phyloP scores from a whole-genome alignment of 2,888 invertebrate species.

The Noctua comes region DNA sequence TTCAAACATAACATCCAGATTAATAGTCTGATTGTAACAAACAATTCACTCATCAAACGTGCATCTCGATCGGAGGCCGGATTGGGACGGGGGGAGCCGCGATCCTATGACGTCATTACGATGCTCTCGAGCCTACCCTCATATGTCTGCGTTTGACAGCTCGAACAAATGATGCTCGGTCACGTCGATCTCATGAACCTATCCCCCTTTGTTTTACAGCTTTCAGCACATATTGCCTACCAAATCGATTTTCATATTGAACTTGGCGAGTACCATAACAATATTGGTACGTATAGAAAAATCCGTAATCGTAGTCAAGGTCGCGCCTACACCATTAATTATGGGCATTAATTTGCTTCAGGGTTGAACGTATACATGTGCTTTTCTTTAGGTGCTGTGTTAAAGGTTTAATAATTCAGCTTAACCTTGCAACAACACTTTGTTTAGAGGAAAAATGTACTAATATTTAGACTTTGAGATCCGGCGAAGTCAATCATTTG shows the following conservation, averaged over 20 bases:
- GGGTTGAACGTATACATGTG: constrained; percentile 49
- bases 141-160: constrained; percentile 73
- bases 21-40: constrained; percentile 53
- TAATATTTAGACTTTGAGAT: constrained; percentile 51
- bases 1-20: constrained; percentile 42
- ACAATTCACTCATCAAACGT: constrained; percentile 57
- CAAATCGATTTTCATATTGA: constrained; percentile 59
- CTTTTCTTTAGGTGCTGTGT: constrained; percentile 31
- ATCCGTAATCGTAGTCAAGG: constrained; percentile 53
- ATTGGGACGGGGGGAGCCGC: constrained; percentile 40
- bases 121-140: constrained; percentile 71
- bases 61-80: constrained; percentile 55
- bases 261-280: constrained; percentile 56
- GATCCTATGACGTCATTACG: constrained; percentile 66
- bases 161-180: constrained; percentile 71
- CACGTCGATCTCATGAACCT: constrained; percentile 66
- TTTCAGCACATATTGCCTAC: constrained; percentile 57
- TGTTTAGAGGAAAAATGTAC: constrained; percentile 48
- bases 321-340: constrained; percentile 57
- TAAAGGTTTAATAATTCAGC: constrained; percentile 54
- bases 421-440: constrained; percentile 56
- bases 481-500: constrained; percentile 52
- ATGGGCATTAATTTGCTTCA: constrained; percentile 52
- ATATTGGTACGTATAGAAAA: constrained; percentile 64
- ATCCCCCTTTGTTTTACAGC: constrained; percentile 67